A percentile compares a stretch with the other conserved stretches of the same genome.
These are phyloP conservation scores for Poecilobothrus nobilitatus DNA, from an alignment of 2,888 invertebrate species.

Conservation along the genomic window DNA sequence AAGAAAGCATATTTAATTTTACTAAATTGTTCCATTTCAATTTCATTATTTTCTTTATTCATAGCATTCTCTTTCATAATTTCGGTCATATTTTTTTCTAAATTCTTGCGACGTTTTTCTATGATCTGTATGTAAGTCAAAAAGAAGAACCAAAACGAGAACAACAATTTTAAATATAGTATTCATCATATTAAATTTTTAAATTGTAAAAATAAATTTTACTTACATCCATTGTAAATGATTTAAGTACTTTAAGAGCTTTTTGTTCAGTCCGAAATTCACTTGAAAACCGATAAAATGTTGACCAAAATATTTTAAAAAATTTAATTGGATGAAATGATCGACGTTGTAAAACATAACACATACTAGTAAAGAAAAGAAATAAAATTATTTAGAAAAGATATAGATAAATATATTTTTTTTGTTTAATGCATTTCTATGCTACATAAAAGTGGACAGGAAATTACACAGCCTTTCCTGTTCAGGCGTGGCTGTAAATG, in stretches of 20 bases:
- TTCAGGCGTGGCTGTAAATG: no score
- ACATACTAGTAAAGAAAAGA: conserved; percentile 31
- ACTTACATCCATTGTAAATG: conserved; percentile 35
- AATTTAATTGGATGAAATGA: conserved; percentile 30
- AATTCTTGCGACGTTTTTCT: conserved; percentile 28
- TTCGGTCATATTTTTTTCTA: not conserved
- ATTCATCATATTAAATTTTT: no score
- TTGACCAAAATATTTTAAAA: conserved; percentile 24
- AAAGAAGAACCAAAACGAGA: no score
- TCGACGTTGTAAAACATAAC: conserved; percentile 32
- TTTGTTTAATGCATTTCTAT: no score
- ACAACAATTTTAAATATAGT: no score
- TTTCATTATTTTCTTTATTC: not conserved
- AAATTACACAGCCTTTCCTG: no score
- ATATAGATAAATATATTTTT: no score
- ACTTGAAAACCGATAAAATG: conserved; percentile 38
- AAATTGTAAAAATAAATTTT: no score
- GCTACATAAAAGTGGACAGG: no score
- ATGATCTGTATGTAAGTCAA: conserved; percentile 28
- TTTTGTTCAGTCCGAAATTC: conserved; percentile 45
- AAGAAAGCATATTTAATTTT: conserved; percentile 35
- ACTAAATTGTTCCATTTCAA: conserved; percentile 22
- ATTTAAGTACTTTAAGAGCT: conserved; percentile 37
- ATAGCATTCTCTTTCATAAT: no score
- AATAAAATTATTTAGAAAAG: no score